Conservation (phyloP, 2,888 invertebrate species). For the Uropetala carovei region DNA sequence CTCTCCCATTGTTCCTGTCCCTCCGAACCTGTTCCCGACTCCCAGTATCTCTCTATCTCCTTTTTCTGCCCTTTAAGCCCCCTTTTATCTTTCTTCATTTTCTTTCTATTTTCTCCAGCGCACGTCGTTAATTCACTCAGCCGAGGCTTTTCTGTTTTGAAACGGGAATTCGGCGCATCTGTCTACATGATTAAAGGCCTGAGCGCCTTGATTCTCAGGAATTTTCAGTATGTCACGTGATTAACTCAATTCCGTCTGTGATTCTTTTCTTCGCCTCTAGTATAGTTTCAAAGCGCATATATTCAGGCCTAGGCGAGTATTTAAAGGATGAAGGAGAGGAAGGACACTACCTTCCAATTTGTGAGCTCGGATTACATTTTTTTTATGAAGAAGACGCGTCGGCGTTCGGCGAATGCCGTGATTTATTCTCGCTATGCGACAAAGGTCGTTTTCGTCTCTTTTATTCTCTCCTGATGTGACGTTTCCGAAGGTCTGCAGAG, state of each 20-base stretch:
- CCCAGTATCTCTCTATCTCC: not conserved
- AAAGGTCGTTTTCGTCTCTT: not conserved
- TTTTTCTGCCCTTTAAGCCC: not conserved
- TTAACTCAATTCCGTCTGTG: not conserved
- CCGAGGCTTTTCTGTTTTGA: not conserved
- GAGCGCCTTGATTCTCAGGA: not conserved
- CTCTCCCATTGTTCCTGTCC: not conserved
- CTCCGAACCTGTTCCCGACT: not conserved
- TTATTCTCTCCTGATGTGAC: not conserved
- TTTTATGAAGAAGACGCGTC: not conserved
- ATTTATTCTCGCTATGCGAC: not conserved
- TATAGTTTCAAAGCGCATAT: not conserved
- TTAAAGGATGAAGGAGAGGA: not conserved
- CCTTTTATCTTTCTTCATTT: not conserved
- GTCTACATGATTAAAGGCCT: slow-evolving; percentile 24
- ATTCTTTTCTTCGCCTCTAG: not conserved
- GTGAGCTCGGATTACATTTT: not conserved
- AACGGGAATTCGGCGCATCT: not conserved
- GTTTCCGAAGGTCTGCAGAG: not conserved
- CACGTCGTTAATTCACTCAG: not conserved
- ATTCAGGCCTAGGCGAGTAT: not conserved
- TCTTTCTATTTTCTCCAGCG: not conserved
- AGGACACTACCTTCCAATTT: not conserved
- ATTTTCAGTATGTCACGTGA: not conserved
- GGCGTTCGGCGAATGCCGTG: not conserved